Evolutionary conservation across 2,113 vertebrate species (phyloP).

Genomic region (Tauraco erythrolophus): DNA sequence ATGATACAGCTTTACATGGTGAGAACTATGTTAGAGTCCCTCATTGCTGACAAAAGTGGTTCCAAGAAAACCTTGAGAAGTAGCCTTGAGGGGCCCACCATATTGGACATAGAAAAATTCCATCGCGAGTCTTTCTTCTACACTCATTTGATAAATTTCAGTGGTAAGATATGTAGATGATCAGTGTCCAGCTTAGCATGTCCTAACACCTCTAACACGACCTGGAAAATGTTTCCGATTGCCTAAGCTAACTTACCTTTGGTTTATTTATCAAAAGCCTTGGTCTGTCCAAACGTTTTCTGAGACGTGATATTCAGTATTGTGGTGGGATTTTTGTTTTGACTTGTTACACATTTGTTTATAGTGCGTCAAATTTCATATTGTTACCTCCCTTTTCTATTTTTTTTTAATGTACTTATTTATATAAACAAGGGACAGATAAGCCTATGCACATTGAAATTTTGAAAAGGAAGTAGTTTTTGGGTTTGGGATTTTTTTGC

Average conservation of each 20-base stretch:
- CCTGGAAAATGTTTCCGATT: slow-evolving; percentile 72
- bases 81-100: slow-evolving; percentile 92
- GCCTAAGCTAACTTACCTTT: slow-evolving; percentile 49
- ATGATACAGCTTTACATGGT: slow-evolving; percentile 89
- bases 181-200: slow-evolving; percentile 75
- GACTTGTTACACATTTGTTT: slow-evolving; percentile 24
- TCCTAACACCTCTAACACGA: slow-evolving; percentile 78
- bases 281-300: slow-evolving; percentile 29
- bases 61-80: slow-evolving; percentile 93
- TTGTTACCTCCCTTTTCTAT: slow-evolving; percentile 9
- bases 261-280: slow-evolving; percentile 24
- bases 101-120: slow-evolving; percentile 93
- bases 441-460: neutral
- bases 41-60: slow-evolving; percentile 93
- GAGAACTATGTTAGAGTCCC: slow-evolving; percentile 93
- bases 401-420: neutral
- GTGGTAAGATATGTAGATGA: slow-evolving; percentile 85
- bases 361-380: slow-evolving; percentile 24
- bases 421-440: slow-evolving; percentile 4
- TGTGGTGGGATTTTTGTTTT: slow-evolving; percentile 48
- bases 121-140: slow-evolving; percentile 95
- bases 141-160: slow-evolving; percentile 93
- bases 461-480: slow-evolving; percentile 2
- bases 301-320: neutral
- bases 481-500: neutral